Base-by-base conservation (phyloP, 2,797 vertebrate species). In the Pempheris klunzingeri region DNA sequence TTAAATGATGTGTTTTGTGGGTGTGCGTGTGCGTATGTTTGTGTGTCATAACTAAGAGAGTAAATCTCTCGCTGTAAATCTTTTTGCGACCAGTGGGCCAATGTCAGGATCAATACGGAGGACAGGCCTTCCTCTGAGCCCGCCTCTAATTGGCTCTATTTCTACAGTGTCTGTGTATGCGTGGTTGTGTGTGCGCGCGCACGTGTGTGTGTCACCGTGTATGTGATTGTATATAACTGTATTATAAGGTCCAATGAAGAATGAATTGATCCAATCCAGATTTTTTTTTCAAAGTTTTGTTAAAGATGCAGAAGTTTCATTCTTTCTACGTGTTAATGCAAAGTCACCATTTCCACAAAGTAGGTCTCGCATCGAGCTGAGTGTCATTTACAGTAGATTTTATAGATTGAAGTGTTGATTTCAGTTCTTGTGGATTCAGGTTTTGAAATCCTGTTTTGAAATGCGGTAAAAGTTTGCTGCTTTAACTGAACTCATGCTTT, bases 91-190 rank as follows among this genome's bases (percentile, higher is more conserved):
- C 91, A 93, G 83, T 90, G 89, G 90, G 87, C 81, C 83, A 81
- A 67, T 87, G 84, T 90, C 85, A 89, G 92, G 90, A 95, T 95
- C 94, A 91, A 95, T 95, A 94, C 87, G 0, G 78, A 86, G 83
- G 86, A 92, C 86, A 86, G 85, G 73, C 67, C 85, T 88, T 90
- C 88, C 91, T 92, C 86, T 71, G 88, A 88, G 89, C 80, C 68
- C 28, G 28, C 59, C 83, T 89, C 88, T 93, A 92, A 93, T 92
- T 92, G 88, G 89, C 90, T 87, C 79, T 71, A 88, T 93, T 81
- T 87, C 82, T 79, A 75, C 41, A 53, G 63, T 78, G 55, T 85
- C 6, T 81, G 46, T 69, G 69, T 67, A 36, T 66, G 41, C 65
- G 73, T 49, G 58, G 65, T 46, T 61, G 36, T 61, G 63, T 70